These are phyloP conservation scores for Drosophila mojavensis DNA, from an alignment of 1,140 invertebrate genomes.

Conservation along the genomic window DNA sequence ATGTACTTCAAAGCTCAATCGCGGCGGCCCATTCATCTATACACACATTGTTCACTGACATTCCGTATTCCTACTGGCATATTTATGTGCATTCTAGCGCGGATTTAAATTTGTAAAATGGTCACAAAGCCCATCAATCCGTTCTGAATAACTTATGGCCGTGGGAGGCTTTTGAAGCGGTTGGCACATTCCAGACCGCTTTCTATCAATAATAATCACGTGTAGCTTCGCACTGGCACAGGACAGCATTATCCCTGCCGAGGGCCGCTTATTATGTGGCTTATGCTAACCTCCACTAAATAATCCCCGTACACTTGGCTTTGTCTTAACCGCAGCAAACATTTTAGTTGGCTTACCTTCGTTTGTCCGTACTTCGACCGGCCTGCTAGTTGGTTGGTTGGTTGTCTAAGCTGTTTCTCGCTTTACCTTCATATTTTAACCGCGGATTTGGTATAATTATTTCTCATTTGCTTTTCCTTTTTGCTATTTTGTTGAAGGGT, in stretches of 20 bases:
- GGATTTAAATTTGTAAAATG: slow-evolving; percentile 31
- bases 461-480: slow-evolving; percentile 66
- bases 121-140: slow-evolving; percentile 21
- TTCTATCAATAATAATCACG: not conserved
- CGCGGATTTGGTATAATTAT: slow-evolving; percentile 80
- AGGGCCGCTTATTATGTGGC: slow-evolving; percentile 30
- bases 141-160: slow-evolving; percentile 26
- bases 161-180: slow-evolving; percentile 8
- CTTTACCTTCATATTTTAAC: slow-evolving; percentile 70
- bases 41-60: not conserved
- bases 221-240: not conserved
- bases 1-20: not conserved
- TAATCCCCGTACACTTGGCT: slow-evolving; percentile 34
- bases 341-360: slow-evolving; percentile 43
- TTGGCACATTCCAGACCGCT: slow-evolving; percentile 3
- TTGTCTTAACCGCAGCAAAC: slow-evolving; percentile 33
- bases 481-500: slow-evolving; percentile 55
- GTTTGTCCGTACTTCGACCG: slow-evolving; percentile 19
- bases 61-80: not conserved
- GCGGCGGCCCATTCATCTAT: not conserved
- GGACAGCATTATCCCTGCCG: no score
- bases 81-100: slow-evolving; percentile 4
- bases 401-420: slow-evolving; percentile 34
- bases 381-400: slow-evolving; percentile 46
- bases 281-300: slow-evolving; percentile 44